Evolutionary conservation across 2,113 vertebrate genomes (phyloP), one percentile per base, ranked within the genome.

Genomic region (Oryzias javanicus): DNA sequence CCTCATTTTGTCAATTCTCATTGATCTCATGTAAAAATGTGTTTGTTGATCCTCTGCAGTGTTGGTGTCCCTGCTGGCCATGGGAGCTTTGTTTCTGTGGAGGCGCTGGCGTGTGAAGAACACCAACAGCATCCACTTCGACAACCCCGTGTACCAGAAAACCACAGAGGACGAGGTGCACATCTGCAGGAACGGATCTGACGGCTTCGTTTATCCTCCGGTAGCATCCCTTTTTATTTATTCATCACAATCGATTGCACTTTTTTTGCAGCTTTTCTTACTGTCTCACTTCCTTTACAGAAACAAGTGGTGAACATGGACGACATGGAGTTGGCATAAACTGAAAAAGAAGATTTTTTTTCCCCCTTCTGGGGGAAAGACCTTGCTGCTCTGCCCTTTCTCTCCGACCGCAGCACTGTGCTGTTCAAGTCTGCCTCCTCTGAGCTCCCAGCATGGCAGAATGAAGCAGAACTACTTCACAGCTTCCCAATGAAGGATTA

Each of bases 131-230:
- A 97, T 97, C 52, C 93, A 94, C 89, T 96, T 97, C 5, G 91
- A 91, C 75, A 97, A 96, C 61, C 95, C 95, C 0, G 94, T 96
- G 47, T 97, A 97, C 78, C 95, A 96, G 90, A 97, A 97, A 81
- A 95, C 93, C 49, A 96, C 93, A 0, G 92, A 93, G 55, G 92
- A 93, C 27, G 92, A 95, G 56, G 80, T 95, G 0, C 92, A 95
- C 78, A 90, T 96, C 58, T 93, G 90, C 88, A 93, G 94, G 70
- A 93, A 81, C 53, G 87, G 90, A 54, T 89, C 90, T 51, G 94
- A 94, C 0, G 94, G 94, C 67, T 95, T 94, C 27, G 74, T 86
- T 4, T 94, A 96, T 76, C 94, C 94, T 12, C 80, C 92, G 82
- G 95, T 96, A 89, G 72, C 19, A 13, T 50, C n/a, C 6, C 20